A percentile compares a stretch with the other conserved stretches of the same genome.
These are phyloP conservation scores for Drosophila anomelani DNA, from an alignment of 2,888 invertebrate genomes.

Conservation along the genomic window DNA sequence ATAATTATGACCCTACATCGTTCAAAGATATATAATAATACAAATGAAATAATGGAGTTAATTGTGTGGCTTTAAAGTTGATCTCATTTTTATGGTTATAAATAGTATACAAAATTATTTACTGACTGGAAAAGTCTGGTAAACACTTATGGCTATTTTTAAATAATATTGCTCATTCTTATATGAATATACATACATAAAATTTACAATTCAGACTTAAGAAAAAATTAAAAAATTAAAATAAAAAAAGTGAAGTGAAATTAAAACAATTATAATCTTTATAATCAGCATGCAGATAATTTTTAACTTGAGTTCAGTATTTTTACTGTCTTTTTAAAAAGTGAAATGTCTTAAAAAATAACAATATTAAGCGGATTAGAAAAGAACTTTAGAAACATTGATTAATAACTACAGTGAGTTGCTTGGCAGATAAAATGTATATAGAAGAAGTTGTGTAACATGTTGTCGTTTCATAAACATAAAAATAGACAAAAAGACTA, in stretches of 20 bases:
- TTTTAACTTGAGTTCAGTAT: not conserved
- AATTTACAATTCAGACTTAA: not conserved
- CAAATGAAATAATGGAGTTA: constrained; percentile 3
- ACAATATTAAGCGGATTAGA: not conserved
- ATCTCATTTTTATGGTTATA: not conserved
- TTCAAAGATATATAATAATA: constrained; percentile 10
- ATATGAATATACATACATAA: not conserved
- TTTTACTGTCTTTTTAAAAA: not conserved
- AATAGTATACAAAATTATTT: constrained; percentile 5
- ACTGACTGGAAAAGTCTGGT: constrained; percentile 1
- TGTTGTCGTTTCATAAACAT: constrained; percentile 47
- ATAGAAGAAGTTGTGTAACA: constrained; percentile 66
- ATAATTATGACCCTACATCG: not conserved
- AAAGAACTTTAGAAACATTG: not conserved
- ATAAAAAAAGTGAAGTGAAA: constrained; percentile 10
- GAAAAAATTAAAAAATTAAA: not conserved
- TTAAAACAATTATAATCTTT: not conserved
- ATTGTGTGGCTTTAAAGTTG: constrained; percentile 2
- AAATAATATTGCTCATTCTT: constrained; percentile 11
- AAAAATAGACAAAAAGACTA: constrained; percentile 65
- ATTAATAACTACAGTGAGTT: not conserved
- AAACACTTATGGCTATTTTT: constrained; percentile 11
- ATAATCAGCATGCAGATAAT: not conserved
- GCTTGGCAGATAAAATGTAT: not conserved
- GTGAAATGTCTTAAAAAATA: not conserved